Conservation (phyloP, 2,888 invertebrate species). For the Xestia ashworthii region DNA sequence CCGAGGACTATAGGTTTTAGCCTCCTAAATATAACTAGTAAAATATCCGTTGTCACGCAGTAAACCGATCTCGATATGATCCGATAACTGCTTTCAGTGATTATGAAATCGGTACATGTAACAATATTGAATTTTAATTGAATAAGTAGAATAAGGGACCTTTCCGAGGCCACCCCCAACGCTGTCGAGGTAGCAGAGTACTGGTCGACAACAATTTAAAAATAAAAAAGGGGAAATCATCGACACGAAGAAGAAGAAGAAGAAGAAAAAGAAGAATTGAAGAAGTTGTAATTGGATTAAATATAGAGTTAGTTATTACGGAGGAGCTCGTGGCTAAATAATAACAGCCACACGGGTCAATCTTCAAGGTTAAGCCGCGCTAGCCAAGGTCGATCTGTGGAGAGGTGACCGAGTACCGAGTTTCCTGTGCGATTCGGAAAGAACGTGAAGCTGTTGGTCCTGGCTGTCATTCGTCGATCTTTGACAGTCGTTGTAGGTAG, state of each 20-base stretch:
- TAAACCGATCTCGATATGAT: neutral
- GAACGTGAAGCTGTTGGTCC: too few relatives aligned
- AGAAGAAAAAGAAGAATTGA: too few relatives aligned
- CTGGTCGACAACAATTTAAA: too few relatives aligned
- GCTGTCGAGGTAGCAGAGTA: too few relatives aligned
- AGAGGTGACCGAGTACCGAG: neutral
- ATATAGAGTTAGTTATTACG: neutral
- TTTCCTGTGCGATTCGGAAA: too few relatives aligned
- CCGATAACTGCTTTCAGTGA: neutral
- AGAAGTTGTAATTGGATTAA: neutral
- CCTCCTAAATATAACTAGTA: neutral
- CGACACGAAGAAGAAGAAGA: too few relatives aligned
- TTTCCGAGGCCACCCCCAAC: too few relatives aligned
- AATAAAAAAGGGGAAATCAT: too few relatives aligned
- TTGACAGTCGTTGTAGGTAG: too few relatives aligned
- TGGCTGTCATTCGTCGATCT: too few relatives aligned
- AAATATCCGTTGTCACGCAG: neutral
- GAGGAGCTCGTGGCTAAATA: neutral
- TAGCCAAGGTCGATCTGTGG: neutral
- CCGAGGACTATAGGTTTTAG: neutral
- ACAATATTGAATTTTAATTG: slow-evolving; percentile 24
- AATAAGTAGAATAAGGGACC: too few relatives aligned
- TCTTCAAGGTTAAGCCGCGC: neutral
- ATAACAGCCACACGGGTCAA: neutral
- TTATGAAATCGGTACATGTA: slow-evolving; percentile 1